Evolutionary conservation across 1,140 invertebrate species (phyloP), one percentile per base, ranked within the genome.

Genomic region (Radopholus similis): DNA sequence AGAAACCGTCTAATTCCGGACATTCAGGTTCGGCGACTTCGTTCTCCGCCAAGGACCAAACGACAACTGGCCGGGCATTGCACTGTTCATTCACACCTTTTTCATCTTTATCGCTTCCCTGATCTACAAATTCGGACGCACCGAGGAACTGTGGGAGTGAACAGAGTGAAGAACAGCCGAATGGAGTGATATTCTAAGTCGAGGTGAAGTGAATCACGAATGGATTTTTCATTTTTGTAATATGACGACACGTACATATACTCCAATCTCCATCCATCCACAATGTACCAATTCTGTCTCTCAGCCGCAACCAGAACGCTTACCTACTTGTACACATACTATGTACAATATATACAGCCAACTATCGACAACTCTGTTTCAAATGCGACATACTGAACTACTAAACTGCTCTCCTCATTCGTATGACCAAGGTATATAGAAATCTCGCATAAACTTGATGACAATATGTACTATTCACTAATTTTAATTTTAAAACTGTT

Each of bases 81-180:
- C 90, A 53, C 84, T 97, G 2, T 93, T 98, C 76, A 84, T 97
- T 37, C 93, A 97, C 84, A 97, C 97, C 84, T 86, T 91, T 0
- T 90, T 97, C 68, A 97, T 97, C 75, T 95, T 97, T 79, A 85
- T 91, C 62, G 89, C 85, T 82, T 93, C 91, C 0, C 83, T 96
- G 18, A 64, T 76, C 28, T 96, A 90, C 84, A 96, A 95, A 85
- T 96, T 96, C 85, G 93, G 93, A 11, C 87, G 93, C 78, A 88
- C 90, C 47, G 93, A 96, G 86, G 92, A 95, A 42, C 40, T 70
- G 11, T 70, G 68, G 68, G 68, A 70, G 26, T 70, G 56, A 47
- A 18, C 47, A 30, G 32, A n/a, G 30, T 11, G 21, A 18, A 49
- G 18, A 92, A 77, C 69, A 85, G 86, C 0, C 91, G 87, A 2